These are phyloP conservation scores for Setipinna tenuifilis DNA, from an alignment of 2,797 vertebrate genomes.

Conservation along the genomic window DNA sequence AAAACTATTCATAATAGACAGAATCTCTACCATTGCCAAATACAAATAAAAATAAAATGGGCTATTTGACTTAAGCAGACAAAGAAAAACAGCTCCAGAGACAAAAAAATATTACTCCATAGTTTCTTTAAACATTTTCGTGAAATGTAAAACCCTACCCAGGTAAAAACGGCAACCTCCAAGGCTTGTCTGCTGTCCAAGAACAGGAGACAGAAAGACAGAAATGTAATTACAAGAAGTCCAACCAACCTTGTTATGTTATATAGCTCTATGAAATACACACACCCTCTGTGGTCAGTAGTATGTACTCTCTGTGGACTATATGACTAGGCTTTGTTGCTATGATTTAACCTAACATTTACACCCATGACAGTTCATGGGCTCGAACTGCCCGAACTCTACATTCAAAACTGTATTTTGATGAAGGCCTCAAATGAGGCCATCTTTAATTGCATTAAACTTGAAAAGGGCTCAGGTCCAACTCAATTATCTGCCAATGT, in stretches of 20 bases:
- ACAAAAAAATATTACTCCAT: not conserved
- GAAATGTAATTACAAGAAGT: not conserved
- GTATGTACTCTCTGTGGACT: too few species aligned
- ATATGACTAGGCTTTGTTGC: not conserved
- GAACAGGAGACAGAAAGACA: not conserved
- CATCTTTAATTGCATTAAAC: constrained; percentile 57
- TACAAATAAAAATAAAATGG: not conserved
- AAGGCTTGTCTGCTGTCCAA: not conserved
- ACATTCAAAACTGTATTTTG: not conserved
- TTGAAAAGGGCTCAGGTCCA: constrained; percentile 58
- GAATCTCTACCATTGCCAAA: not conserved
- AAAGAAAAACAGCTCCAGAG: not conserved
- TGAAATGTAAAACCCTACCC: not conserved
- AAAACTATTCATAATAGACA: not conserved
- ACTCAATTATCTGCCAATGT: constrained; percentile 61
- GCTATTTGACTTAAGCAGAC: not conserved
- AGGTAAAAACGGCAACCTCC: not conserved
- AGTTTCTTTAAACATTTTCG: not conserved
- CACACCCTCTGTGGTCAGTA: not conserved
- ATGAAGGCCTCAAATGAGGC: not conserved
- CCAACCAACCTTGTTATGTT: not conserved
- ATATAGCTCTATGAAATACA: not conserved
- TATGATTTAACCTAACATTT: not conserved
- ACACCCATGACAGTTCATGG: not conserved
- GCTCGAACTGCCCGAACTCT: not conserved